Base-by-base conservation (phyloP, 2,113 vertebrate genomes). In the Proterorhinus semilunaris region DNA sequence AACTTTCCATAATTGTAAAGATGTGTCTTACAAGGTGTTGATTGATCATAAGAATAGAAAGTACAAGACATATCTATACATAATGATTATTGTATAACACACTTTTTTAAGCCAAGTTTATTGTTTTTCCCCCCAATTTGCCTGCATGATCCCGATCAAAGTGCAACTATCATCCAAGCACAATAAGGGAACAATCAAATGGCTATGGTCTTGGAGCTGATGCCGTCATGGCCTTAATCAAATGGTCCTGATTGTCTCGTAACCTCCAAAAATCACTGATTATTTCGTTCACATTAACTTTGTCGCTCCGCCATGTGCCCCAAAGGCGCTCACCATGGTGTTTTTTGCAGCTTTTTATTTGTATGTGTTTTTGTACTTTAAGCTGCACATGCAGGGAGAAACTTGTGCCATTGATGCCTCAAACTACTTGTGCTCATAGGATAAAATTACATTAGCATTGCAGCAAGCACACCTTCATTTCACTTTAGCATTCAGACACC, bases 381-480 rank as follows among this genome's bases (percentile, higher is more conserved):
- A 77, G 61, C 66, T 10, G 12, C 45, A 46, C n/a, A n/a, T 51
- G 8, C 5, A 10, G 46, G 8, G 59, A 55, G 55, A 44, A 48
- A 47, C 12, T 12, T 15, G 17, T 49, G 42, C n/a, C 17, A 36
- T 27, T 15, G 17, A 8, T 42, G 55, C 27, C 46, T 61, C 9
- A 42, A n/a, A 13, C 17, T 51, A 15, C 79, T 67, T 62, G 27
- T 66, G 49, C 52, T 77, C 36, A 64, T 42, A 1, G 21, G 15
- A 15, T 49, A 61, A n/a, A 61, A 61, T 17, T 55, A 10, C 52
- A 62, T 71, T 69, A 44, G 52, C 6, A 62, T 52, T 70, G 55
- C 65, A 64, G 15, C 13, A 49, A 6, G 8, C 10, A 55, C 15
- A 13, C 65, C 50, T 76, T 68, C 36, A 36, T 75, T 74, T 69